Evolutionary conservation across 2,113 vertebrate genomes (phyloP).

Genomic region (Syngnathus scovelli): DNA sequence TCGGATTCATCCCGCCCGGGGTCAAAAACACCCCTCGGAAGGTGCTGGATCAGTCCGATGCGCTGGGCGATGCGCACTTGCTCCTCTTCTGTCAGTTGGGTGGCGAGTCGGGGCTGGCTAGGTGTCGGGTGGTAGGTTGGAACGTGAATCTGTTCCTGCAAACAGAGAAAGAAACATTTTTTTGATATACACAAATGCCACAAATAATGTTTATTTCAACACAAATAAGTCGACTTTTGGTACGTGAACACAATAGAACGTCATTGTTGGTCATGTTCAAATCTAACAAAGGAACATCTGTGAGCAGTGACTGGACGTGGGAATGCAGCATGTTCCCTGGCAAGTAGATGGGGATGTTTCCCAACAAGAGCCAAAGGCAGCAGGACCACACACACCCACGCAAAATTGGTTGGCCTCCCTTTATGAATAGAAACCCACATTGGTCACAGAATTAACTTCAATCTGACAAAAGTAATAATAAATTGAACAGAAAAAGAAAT

Average conservation of each 20-base stretch:
- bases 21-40: slow-evolving; percentile 95
- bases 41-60: slow-evolving; percentile 97
- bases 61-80: slow-evolving; percentile 95
- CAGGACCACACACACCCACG: too few species aligned
- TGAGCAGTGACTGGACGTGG: not conserved
- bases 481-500: too few species aligned
- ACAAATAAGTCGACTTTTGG: not conserved
- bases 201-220: not conserved
- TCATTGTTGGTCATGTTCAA: not conserved
- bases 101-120: slow-evolving; percentile 92
- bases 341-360: not conserved
- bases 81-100: slow-evolving; percentile 97
- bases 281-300: not conserved
- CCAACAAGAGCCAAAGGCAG: not conserved
- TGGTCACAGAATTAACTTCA: too few species aligned
- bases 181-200: not conserved
- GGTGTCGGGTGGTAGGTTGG: slow-evolving; percentile 81
- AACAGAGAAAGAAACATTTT: not conserved
- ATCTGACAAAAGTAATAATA: too few species aligned
- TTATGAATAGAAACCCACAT: too few species aligned
- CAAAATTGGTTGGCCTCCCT: too few species aligned
- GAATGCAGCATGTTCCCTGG: not conserved
- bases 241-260: not conserved
- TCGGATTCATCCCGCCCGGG: slow-evolving; percentile 90
- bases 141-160: slow-evolving; percentile 89